Evolutionary conservation across 1,140 invertebrate species (phyloP).

Genomic region (Melanaphis sacchari): DNA sequence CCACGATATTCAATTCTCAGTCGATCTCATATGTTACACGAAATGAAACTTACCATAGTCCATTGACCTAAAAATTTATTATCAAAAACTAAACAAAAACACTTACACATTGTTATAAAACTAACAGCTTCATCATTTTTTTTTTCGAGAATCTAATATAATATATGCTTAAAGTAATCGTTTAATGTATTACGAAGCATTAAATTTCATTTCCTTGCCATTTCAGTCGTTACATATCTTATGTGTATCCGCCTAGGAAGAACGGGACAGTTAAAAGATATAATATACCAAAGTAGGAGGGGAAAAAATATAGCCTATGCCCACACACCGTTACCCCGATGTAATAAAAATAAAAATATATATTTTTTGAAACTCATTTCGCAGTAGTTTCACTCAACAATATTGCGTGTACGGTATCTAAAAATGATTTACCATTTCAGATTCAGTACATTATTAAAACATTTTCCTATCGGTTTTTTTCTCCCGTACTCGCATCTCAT

Average conservation of each 20-base stretch:
- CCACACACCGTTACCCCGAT: not conserved
- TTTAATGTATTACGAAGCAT: conserved; percentile 2
- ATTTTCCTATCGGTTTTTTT: conserved; percentile 10
- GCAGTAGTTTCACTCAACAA: not conserved
- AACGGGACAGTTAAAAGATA: not conserved
- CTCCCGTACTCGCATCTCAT: not conserved
- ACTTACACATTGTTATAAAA: not conserved
- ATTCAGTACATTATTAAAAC: conserved; percentile 23
- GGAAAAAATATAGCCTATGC: conserved; percentile 20
- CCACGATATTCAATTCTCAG: not conserved
- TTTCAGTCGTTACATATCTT: not conserved
- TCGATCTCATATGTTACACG: not conserved
- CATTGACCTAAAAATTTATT: not conserved
- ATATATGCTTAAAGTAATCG: conserved; percentile 7
- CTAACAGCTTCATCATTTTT: not conserved
- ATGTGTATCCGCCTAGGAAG: not conserved
- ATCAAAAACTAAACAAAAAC: not conserved
- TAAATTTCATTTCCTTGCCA: not conserved
- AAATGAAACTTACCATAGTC: not conserved
- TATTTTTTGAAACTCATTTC: conserved; percentile 13
- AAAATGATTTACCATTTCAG: conserved; percentile 37
- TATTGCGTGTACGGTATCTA: not conserved
- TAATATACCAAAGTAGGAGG: not conserved
- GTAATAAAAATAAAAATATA: conserved; percentile 18
- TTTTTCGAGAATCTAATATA: not conserved